Percentiles rank a stretch among this genome's conserved stretches.
These are phyloP conservation scores for Geodia barretti DNA, from an alignment of 37 sponge, comb jelly and placozoan genomes.

Conservation along the genomic window DNA sequence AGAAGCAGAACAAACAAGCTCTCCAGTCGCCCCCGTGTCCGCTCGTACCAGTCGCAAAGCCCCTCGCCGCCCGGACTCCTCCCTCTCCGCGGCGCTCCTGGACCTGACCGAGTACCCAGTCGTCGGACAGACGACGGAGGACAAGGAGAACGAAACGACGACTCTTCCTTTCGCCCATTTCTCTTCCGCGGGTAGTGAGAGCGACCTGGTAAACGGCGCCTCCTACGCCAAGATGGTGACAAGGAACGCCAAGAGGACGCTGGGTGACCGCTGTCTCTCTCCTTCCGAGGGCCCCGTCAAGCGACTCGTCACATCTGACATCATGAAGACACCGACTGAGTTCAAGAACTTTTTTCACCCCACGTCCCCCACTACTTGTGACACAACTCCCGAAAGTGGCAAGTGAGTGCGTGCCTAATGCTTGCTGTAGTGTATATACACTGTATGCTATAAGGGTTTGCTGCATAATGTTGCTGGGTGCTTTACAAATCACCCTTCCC, in stretches of 20 bases:
- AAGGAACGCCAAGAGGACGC: conserved; percentile 25
- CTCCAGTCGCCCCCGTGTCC: not conserved
- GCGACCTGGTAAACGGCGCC: no score
- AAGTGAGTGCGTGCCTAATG: not conserved
- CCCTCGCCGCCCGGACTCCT: no score
- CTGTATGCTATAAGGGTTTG: no score
- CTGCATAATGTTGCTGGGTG: not conserved
- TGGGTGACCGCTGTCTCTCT: conserved; percentile 48
- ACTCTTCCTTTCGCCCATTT: no score
- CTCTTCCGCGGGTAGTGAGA: no score
- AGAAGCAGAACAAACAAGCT: not conserved
- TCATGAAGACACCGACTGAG: conserved; percentile 6
- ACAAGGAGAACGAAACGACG: no score
- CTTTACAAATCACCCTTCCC: not conserved
- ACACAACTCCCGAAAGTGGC: not conserved
- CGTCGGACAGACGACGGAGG: no score
- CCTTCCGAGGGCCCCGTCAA: conserved; percentile 51
- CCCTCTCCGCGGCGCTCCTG: no score
- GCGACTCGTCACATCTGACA: not conserved
- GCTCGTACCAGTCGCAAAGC: no score
- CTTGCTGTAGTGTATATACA: no score
- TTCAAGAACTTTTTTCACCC: not conserved
- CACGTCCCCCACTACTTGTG: not conserved
- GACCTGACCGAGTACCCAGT: no score
- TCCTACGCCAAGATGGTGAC: conserved; percentile 26